A percentile compares a stretch with the other conserved stretches of the same genome.
phyloP scores from a whole-genome alignment of 2,888 invertebrate genomes.

The Dicroscelio sp. region DNA sequence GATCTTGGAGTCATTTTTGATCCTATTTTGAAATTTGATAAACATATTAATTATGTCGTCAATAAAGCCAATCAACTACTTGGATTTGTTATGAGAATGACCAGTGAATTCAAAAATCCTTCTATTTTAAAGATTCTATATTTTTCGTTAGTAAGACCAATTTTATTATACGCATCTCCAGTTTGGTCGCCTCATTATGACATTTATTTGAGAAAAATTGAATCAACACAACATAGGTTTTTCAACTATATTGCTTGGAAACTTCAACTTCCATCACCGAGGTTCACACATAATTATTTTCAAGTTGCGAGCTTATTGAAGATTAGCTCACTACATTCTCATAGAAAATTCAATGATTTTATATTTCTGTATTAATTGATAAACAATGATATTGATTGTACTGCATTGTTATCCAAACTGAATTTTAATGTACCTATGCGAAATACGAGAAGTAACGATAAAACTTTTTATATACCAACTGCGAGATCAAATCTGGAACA shows the following conservation, averaged over 20 bases:
- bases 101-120: background rate
- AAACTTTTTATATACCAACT: too few species aligned
- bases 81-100: background rate
- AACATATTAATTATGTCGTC: background rate
- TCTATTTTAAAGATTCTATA: background rate
- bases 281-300: background rate
- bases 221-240: slow-evolving; percentile 15
- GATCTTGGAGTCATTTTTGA: slow-evolving; percentile 12
- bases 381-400: too few species aligned
- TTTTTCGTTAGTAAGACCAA: background rate
- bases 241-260: background rate
- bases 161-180: background rate
- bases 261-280: background rate
- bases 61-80: background rate
- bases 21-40: background rate
- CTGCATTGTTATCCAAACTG: too few species aligned
- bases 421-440: too few species aligned
- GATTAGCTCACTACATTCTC: background rate
- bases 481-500: too few species aligned
- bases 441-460: too few species aligned
- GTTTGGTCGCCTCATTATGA: background rate
- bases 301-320: background rate
- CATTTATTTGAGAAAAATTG: background rate
- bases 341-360: background rate
- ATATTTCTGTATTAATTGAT: background rate